Conservation (phyloP, 2,113 vertebrate genomes). For the Apaloderma vittatum region DNA sequence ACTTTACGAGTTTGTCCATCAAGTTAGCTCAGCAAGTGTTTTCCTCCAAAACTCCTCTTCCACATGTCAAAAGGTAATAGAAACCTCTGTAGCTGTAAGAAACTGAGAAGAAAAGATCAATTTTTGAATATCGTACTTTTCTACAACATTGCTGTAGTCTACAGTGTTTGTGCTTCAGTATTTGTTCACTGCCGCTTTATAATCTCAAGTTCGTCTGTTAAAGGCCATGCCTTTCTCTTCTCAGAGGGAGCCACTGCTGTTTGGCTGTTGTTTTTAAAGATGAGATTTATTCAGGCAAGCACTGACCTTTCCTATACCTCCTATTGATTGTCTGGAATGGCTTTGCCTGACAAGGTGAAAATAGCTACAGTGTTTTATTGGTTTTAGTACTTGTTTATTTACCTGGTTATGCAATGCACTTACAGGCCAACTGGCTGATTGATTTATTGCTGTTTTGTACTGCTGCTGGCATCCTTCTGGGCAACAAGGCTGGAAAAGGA, state of each 20-base stretch:
- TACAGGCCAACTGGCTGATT: background rate
- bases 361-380: constrained; percentile 7
- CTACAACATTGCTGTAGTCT: background rate
- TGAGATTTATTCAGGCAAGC: constrained; percentile 7
- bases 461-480: background rate
- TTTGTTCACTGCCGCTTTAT: background rate
- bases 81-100: background rate
- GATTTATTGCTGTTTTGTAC: constrained; percentile 28
- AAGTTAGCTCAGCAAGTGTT: background rate
- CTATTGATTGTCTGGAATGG: background rate
- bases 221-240: background rate
- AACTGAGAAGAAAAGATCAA: background rate
- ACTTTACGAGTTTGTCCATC: background rate
- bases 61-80: background rate
- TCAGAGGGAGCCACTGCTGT: background rate
- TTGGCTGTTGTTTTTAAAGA: background rate
- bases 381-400: constrained; percentile 32
- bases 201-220: background rate
- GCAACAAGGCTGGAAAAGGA: background rate
- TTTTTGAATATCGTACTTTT: background rate
- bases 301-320: constrained; percentile 1
- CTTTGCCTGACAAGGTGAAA: background rate
- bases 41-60: background rate
- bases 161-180: background rate
- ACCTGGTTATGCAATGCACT: background rate